Evolutionary conservation across 2,888 invertebrate species (phyloP).

Genomic region (Metopia argyrocephala): DNA sequence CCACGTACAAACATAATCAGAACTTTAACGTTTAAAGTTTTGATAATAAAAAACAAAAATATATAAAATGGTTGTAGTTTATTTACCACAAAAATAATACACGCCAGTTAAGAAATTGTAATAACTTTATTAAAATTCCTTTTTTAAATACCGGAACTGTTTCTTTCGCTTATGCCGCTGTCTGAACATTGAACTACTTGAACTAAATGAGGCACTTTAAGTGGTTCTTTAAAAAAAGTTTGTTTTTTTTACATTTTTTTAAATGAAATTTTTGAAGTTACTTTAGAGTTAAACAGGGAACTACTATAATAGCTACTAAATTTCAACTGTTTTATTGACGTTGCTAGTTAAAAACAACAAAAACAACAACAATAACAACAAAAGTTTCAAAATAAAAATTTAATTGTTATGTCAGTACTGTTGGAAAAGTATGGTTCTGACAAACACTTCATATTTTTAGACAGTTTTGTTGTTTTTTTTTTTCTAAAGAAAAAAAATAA

Average conservation of each 20-base stretch:
- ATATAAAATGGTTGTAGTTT: not conserved
- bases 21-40: too few species aligned
- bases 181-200: conserved; percentile 16
- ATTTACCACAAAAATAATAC: conserved; percentile 34
- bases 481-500: not conserved
- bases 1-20: too few species aligned
- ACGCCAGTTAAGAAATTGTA: conserved; percentile 1
- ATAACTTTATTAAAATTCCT: conserved; percentile 31
- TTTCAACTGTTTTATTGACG: not conserved
- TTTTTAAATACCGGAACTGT: conserved; percentile 12
- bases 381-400: conserved; percentile 12
- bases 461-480: conserved; percentile 22
- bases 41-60: not conserved
- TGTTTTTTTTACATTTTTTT: not conserved
- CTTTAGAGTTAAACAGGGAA: not conserved
- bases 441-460: conserved; percentile 41
- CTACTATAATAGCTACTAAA: not conserved
- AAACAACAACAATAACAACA: not conserved
- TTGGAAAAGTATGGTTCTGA: conserved; percentile 18
- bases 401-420: conserved; percentile 59
- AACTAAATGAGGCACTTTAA: conserved; percentile 31
- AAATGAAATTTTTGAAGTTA: conserved; percentile 13
- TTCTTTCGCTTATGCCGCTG: conserved; percentile 11
- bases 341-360: not conserved
- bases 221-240: not conserved